These are phyloP conservation scores for Cariama cristata DNA, from an alignment of 2,113 vertebrate genomes.

Conservation along the genomic window DNA sequence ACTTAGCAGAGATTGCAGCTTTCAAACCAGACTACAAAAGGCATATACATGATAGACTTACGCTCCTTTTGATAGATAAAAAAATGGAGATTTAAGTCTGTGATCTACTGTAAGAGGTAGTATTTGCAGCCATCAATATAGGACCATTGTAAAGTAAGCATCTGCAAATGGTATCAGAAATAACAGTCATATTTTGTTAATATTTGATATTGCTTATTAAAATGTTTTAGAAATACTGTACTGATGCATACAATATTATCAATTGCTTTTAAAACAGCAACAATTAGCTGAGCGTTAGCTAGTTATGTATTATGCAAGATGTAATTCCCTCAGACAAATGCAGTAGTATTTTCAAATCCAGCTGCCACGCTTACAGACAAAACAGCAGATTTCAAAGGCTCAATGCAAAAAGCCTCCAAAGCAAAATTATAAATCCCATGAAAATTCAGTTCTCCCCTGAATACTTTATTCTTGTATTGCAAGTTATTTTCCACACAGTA, in stretches of 20 bases:
- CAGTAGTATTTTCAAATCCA: constrained; percentile 35
- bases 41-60: not conserved
- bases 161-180: not conserved
- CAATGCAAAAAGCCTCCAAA: constrained; percentile 22
- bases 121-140: not conserved
- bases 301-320: not conserved
- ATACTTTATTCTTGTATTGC: constrained; percentile 18
- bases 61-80: not conserved
- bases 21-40: not conserved
- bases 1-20: not conserved
- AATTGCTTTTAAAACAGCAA: constrained; percentile 25
- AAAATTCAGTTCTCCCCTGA: constrained; percentile 20
- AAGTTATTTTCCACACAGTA: not conserved
- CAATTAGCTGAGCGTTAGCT: constrained; percentile 5
- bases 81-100: not conserved
- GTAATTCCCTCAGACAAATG: constrained; percentile 44
- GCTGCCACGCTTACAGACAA: constrained; percentile 24
- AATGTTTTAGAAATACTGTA: constrained; percentile 7
- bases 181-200: not conserved
- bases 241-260: not conserved
- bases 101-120: not conserved
- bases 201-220: constrained; percentile 9
- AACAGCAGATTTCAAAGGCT: constrained; percentile 37
- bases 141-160: not conserved
- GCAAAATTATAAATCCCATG: constrained; percentile 25